These are phyloP conservation scores for Psilopsiagon aymara DNA, from an alignment of 2,113 vertebrate genomes.

Conservation along the genomic window DNA sequence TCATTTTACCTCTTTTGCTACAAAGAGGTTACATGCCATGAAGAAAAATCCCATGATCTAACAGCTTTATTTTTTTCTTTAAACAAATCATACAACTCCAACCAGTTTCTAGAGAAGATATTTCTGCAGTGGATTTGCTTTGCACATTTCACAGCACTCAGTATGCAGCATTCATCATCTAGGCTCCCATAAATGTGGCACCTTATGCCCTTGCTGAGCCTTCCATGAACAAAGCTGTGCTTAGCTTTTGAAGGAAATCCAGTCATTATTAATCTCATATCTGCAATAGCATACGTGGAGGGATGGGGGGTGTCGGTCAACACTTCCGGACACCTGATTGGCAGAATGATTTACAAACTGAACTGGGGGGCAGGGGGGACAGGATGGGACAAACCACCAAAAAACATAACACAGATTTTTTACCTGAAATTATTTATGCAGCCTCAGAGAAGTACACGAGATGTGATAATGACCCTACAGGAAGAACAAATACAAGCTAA, in stretches of 20 bases:
- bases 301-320: not conserved
- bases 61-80: not conserved
- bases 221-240: not conserved
- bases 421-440: not conserved
- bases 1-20: constrained; percentile 47
- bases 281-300: not conserved
- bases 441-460: not conserved
- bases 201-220: not conserved
- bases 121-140: constrained; percentile 15
- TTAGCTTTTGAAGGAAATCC: not conserved
- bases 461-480: not conserved
- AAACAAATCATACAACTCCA: not conserved
- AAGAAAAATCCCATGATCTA: constrained; percentile 22
- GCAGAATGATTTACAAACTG: not conserved
- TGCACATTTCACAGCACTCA: not conserved
- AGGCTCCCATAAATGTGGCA: not conserved
- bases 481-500: not conserved
- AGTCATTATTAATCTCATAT: not conserved
- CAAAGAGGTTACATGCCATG: not conserved
- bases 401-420: not conserved
- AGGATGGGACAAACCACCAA: not conserved
- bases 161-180: not conserved
- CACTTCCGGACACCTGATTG: not conserved
- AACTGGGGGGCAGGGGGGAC: rapidly evolving
- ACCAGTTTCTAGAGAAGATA: not conserved